A percentile compares a stretch with the other conserved stretches of the same genome.
phyloP scores from a whole-genome alignment of 1,140 invertebrate species.

The Cheumatopsyche charites region DNA sequence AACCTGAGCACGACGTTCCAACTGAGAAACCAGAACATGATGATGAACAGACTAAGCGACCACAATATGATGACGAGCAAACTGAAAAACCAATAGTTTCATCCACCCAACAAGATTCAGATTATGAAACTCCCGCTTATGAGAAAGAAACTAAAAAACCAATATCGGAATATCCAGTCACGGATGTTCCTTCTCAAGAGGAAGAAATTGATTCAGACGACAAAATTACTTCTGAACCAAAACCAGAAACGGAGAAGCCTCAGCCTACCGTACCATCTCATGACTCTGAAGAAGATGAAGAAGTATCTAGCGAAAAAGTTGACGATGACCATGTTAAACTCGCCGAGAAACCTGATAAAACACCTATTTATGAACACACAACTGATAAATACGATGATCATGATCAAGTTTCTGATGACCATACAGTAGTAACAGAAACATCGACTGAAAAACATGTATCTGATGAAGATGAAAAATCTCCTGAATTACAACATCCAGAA shows the following conservation, averaged over 20 bases:
- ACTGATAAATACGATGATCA: constrained; percentile 3
- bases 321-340: not conserved
- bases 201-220: not conserved
- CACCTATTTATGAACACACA: constrained; percentile 25
- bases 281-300: not conserved
- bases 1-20: not conserved
- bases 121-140: not conserved
- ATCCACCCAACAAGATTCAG: constrained; percentile 9
- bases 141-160: constrained; percentile 23
- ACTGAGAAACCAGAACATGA: not conserved
- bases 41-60: constrained; percentile 3
- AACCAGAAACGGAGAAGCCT: not conserved
- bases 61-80: not conserved
- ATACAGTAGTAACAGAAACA: constrained; percentile 19
- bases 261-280: not conserved
- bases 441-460: not conserved
- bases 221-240: not conserved
- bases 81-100: not conserved
- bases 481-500: not conserved
- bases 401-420: not conserved
- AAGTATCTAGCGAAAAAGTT: too few relatives aligned
- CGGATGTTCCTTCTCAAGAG: constrained; percentile 23
- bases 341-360: constrained; percentile 19
- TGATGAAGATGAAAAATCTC: not conserved
- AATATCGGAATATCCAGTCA: not conserved